phyloP scores from a whole-genome alignment of 2,888 invertebrate species.

The Cephus spinipes region DNA sequence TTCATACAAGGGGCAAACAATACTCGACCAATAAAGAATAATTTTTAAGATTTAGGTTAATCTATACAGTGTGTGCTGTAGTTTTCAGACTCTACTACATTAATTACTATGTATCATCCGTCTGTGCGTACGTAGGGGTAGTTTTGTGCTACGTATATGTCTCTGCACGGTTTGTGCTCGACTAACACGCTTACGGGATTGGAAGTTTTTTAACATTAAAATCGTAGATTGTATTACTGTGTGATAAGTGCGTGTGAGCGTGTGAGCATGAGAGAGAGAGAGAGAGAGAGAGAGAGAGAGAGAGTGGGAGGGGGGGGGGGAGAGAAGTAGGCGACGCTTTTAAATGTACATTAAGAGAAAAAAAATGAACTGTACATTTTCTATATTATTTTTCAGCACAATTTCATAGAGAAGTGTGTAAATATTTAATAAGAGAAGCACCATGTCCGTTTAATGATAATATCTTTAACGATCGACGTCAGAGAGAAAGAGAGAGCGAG shows the following conservation, averaged over 20 bases:
- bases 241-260: neutral
- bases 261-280: too few relatives aligned
- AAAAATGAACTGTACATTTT: slow-evolving; percentile 22
- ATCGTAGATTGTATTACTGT: neutral
- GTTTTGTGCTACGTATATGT: neutral
- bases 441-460: slow-evolving; percentile 34
- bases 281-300: neutral
- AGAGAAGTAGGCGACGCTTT: slow-evolving; percentile 10
- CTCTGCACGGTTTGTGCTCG: neutral
- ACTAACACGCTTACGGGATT: neutral
- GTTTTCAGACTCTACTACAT: neutral
- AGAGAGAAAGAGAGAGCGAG: slow-evolving; percentile 14
- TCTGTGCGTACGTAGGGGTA: neutral
- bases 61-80: neutral
- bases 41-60: slow-evolving; percentile 34
- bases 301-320: too few relatives aligned
- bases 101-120: neutral
- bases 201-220: neutral
- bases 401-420: slow-evolving; percentile 41
- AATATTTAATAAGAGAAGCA: slow-evolving; percentile 40
- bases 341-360: slow-evolving; percentile 11
- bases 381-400: slow-evolving; percentile 53
- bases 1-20: slow-evolving; percentile 21
- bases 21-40: slow-evolving; percentile 44
- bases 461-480: slow-evolving; percentile 32